These are phyloP conservation scores for Rhinolophus sinicus DNA, from an alignment of 2,113 vertebrate species.

Conservation along the genomic window DNA sequence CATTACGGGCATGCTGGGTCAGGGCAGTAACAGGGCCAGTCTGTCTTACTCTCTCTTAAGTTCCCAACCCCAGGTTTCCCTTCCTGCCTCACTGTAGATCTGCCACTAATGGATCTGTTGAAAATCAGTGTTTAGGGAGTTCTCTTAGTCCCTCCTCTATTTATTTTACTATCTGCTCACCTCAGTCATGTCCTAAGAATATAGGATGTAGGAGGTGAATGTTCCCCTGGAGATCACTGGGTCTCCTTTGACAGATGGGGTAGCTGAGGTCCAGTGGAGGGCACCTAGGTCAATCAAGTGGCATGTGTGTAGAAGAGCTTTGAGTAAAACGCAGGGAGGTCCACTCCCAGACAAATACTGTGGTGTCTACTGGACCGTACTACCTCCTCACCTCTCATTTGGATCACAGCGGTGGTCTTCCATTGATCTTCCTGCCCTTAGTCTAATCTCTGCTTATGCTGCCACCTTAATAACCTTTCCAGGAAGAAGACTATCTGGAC, in stretches of 20 bases:
- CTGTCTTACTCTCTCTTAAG: neutral
- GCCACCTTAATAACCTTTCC: neutral
- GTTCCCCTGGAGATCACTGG: neutral
- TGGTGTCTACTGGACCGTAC: rapidly evolving
- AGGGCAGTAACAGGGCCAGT: rapidly evolving
- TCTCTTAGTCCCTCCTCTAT: rapidly evolving
- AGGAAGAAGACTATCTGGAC: neutral
- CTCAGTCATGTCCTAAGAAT: neutral
- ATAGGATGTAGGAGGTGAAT: neutral
- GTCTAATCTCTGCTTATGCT: neutral
- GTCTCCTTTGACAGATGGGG: neutral
- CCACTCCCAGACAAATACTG: neutral
- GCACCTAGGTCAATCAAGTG: neutral
- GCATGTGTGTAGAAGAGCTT: neutral
- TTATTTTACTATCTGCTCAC: neutral
- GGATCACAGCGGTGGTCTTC: neutral
- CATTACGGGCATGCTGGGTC: neutral
- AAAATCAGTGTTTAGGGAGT: neutral
- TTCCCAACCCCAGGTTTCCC: neutral
- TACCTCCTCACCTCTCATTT: neutral
- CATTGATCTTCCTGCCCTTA: neutral
- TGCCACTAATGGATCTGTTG: neutral
- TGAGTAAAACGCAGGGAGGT: neutral
- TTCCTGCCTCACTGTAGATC: no score
- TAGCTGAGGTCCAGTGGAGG: neutral